Evolutionary conservation across 2,888 invertebrate genomes (phyloP).

Genomic region (Cosmopolites sordidus): DNA sequence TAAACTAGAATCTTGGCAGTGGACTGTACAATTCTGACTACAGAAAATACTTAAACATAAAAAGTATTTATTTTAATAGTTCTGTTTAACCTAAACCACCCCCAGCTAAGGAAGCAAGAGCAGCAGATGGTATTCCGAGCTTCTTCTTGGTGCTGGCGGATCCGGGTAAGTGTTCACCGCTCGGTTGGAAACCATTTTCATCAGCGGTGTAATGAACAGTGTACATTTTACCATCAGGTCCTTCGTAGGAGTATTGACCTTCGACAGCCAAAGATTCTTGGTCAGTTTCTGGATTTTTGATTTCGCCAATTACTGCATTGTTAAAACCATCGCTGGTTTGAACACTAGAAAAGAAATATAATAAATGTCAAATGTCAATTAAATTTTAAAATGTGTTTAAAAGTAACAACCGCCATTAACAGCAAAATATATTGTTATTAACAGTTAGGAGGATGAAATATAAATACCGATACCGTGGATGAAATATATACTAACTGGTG

Average conservation of each 20-base stretch:
- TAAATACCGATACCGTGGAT: too few relatives aligned
- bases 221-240: constrained; percentile 53
- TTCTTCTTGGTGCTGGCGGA: constrained; percentile 35
- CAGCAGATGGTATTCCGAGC: constrained; percentile 42
- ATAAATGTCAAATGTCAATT: too few relatives aligned
- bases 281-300: constrained; percentile 50
- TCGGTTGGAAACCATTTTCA: constrained; percentile 53
- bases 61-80: too few relatives aligned
- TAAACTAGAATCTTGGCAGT: neutral
- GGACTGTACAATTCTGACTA: neutral
- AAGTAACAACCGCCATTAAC: too few relatives aligned
- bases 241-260: constrained; percentile 57
- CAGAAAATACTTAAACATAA: neutral
- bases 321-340: constrained; percentile 54
- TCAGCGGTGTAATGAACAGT: constrained; percentile 55
- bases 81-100: constrained; percentile 34
- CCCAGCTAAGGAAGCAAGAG: constrained; percentile 41
- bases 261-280: constrained; percentile 50
- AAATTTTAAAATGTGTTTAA: too few relatives aligned
- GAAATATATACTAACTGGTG: too few relatives aligned
- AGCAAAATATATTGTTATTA: too few relatives aligned
- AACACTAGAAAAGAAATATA: constrained; percentile 30
- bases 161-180: constrained; percentile 39
- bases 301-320: constrained; percentile 49
- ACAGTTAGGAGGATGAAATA: too few relatives aligned